Base-by-base conservation (phyloP, 92 coral and sea anemone genomes). In the Montipora capitata region DNA sequence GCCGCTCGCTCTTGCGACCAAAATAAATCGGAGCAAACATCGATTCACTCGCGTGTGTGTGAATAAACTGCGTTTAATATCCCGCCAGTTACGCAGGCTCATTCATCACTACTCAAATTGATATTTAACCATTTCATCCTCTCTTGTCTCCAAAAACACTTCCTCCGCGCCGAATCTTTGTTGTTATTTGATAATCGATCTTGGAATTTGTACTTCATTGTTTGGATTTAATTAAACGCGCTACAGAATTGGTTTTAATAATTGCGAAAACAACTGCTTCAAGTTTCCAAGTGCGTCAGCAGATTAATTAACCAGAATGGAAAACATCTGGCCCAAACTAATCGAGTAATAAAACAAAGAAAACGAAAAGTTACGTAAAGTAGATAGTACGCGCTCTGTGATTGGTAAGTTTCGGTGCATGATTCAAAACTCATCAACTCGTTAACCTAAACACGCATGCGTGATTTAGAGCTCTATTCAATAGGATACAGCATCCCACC, bases 171-270 rank as follows among this genome's bases (percentile, higher is more conserved):
- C n/a, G n/a, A 45, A 39, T 1, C 12, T 14, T 40, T 2, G n/a
- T 56, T 13, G 39, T 76, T 75, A 75, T 56, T 57, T 15, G 68
- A 39, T 39, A 76, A 57, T 57, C 44, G 15, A 14, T 56, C 51
- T 56, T 15, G 80, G 59, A 57, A 76, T 76, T 76, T 56, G 56
- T 49, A 76, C 51, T 57, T 76, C 68, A 58, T 76, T 76, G 57
- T 57, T 59, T 40, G 66, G 18, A 27, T 0, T 74, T 6, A 74
- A 74, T 16, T 27, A 7, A 41, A 14, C 11, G 20, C 38, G 16
- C 14, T 12, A 15, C 11, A 11, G 39, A 52, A 35, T 38, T 52
- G 9, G 17, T 75, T 38, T 10, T 7, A 57, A 14, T 57, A 43
- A 39, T 39, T 76, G 68, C 12, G 10, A 39, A 13, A 76, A 76